phyloP scores from a whole-genome alignment of 23 tunicate genomes.

The Styela clava region DNA sequence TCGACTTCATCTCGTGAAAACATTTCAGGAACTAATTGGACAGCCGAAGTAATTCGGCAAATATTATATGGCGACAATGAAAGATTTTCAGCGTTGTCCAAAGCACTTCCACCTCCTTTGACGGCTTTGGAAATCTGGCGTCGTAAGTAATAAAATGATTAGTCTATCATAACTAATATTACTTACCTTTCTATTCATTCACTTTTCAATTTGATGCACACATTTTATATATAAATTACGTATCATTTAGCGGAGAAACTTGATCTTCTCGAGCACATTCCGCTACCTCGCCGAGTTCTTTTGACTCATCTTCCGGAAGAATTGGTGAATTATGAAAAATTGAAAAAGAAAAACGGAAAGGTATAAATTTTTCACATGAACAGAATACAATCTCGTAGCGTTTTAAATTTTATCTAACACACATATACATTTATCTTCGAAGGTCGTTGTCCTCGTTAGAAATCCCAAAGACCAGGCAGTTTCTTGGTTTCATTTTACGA shows the following conservation, averaged over 20 bases:
- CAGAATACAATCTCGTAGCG: not conserved
- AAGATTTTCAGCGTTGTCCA: not conserved
- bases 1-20: no score
- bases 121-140: not conserved
- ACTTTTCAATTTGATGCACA: no score
- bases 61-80: conserved; percentile 21
- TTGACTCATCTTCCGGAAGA: conserved; percentile 15
- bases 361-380: not conserved
- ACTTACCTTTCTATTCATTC: no score
- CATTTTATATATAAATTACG: no score
- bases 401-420: no score
- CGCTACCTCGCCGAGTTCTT: not conserved
- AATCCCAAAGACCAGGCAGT: conserved; percentile 18
- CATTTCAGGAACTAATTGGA: conserved; percentile 50
- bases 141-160: no score
- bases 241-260: conserved; percentile 10
- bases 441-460: conserved; percentile 7
- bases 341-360: conserved; percentile 16
- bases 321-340: not conserved
- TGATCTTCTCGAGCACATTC: conserved; percentile 9
- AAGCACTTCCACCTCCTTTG: not conserved
- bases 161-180: no score
- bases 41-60: conserved; percentile 24
- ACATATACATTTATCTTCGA: not conserved
- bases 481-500: conserved; percentile 1